Conservation (phyloP, 1,140 invertebrate species). For the Orius insidiosus region DNA sequence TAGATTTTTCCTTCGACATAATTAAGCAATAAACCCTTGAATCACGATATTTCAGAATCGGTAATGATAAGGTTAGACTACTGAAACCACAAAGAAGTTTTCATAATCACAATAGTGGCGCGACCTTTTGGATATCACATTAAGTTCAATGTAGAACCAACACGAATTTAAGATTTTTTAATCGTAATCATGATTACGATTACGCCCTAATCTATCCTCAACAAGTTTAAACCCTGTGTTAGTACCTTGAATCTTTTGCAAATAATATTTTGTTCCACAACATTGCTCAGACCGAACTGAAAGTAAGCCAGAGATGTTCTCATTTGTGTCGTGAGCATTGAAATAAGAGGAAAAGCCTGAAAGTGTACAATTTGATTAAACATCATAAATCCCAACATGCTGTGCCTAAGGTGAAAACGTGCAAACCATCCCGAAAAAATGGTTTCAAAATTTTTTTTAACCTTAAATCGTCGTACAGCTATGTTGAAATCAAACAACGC, state of each 20-base stretch:
- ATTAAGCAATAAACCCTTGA: too few species aligned
- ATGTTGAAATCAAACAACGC: slow-evolving; percentile 12
- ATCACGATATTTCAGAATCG: too few species aligned
- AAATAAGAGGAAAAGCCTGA: slow-evolving; percentile 29
- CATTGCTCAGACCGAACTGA: slow-evolving; percentile 25
- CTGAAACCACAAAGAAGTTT: too few species aligned
- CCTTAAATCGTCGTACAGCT: slow-evolving; percentile 16
- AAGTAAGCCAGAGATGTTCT: slow-evolving; percentile 25
- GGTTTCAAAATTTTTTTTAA: slow-evolving; percentile 4
- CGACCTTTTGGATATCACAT: too few species aligned
- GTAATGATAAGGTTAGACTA: too few species aligned
- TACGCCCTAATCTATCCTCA: too few species aligned
- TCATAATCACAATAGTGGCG: too few species aligned
- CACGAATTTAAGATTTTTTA: too few species aligned
- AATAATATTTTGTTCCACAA: slow-evolving; percentile 24
- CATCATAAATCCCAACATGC: neutral
- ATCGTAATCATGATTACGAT: too few species aligned
- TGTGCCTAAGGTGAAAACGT: neutral
- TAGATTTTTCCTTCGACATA: too few species aligned
- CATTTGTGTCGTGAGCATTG: slow-evolving; percentile 26
- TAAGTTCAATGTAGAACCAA: too few species aligned
- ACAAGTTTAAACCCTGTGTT: too few species aligned
- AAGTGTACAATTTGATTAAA: slow-evolving; percentile 5
- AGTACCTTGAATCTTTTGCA: slow-evolving; percentile 28
- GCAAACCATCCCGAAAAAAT: slow-evolving; percentile 7